A percentile compares a stretch with the other conserved stretches of the same genome.
Conservation (phyloP, 2,888 invertebrate species). For the Thumatha senex region DNA sequence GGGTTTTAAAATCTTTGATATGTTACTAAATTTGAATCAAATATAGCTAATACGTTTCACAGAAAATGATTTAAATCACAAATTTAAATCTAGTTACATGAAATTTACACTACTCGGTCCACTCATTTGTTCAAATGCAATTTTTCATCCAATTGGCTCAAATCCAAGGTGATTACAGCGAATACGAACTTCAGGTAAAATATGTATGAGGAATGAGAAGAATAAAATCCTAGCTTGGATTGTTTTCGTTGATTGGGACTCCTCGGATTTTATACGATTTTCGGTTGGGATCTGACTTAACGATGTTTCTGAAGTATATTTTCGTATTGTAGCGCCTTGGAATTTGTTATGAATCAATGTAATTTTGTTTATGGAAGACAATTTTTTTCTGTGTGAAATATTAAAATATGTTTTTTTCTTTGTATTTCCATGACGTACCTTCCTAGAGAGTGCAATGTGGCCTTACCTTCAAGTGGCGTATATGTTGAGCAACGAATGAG, state of each 20-base stretch:
- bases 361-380: constrained; percentile 16
- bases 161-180: constrained; percentile 32
- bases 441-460: too few relatives aligned
- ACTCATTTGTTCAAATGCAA: constrained; percentile 14
- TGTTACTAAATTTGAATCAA: too few relatives aligned
- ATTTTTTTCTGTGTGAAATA: not conserved
- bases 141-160: constrained; percentile 30
- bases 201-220: constrained; percentile 55
- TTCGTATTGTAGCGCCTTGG: constrained; percentile 9
- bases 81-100: too few relatives aligned
- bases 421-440: not conserved
- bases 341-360: constrained; percentile 19
- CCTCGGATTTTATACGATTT: constrained; percentile 27
- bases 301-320: constrained; percentile 25
- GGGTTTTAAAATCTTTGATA: too few relatives aligned
- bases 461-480: too few relatives aligned
- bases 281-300: constrained; percentile 23
- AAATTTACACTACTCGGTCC: too few relatives aligned
- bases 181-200: constrained; percentile 38
- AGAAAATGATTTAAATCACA: too few relatives aligned
- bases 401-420: not conserved
- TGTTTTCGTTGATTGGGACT: constrained; percentile 49
- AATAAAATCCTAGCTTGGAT: constrained; percentile 43
- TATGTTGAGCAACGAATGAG: too few relatives aligned
- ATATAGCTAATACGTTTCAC: too few relatives aligned